Percentiles rank a stretch among this genome's conserved stretches.
These are phyloP conservation scores for Notodonta ziczac DNA, from an alignment of 2,888 invertebrate genomes.

Conservation along the genomic window DNA sequence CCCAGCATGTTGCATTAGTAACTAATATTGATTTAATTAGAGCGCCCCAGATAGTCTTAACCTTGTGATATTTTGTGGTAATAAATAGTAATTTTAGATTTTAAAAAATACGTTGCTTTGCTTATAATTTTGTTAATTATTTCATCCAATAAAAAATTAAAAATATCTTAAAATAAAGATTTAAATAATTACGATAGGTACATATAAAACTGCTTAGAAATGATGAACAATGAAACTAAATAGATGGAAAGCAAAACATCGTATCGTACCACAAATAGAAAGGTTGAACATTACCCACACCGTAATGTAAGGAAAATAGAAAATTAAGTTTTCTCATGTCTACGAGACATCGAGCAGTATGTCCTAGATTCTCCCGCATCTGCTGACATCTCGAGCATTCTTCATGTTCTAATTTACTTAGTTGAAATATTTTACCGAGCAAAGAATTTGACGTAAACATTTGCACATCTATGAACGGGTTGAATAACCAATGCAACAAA, in stretches of 20 bases:
- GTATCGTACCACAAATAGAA: background rate
- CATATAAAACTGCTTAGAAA: too few relatives aligned
- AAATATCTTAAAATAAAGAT: too few relatives aligned
- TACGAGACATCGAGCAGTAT: slow-evolving; percentile 10
- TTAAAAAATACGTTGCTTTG: too few relatives aligned
- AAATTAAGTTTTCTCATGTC: slow-evolving; percentile 27
- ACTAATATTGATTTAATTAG: background rate
- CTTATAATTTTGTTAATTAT: too few relatives aligned
- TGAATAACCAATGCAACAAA: too few relatives aligned
- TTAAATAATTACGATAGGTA: too few relatives aligned
- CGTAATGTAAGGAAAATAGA: slow-evolving; percentile 28
- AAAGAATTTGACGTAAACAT: background rate
- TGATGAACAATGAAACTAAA: background rate
- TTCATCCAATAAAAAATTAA: too few relatives aligned
- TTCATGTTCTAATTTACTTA: slow-evolving; percentile 6
- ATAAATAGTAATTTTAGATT: too few relatives aligned
- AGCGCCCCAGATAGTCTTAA: too few relatives aligned
- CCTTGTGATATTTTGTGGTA: too few relatives aligned
- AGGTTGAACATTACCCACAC: background rate
- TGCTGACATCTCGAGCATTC: slow-evolving; percentile 9
- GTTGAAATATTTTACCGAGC: background rate
- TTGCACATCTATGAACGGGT: too few relatives aligned
- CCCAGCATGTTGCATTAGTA: background rate
- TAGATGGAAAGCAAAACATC: background rate
- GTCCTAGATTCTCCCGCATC: slow-evolving; percentile 16